Evolutionary conservation across 2,888 invertebrate species (phyloP), one percentile per base, ranked within the genome.

Genomic region (Strigamia crassipes): DNA sequence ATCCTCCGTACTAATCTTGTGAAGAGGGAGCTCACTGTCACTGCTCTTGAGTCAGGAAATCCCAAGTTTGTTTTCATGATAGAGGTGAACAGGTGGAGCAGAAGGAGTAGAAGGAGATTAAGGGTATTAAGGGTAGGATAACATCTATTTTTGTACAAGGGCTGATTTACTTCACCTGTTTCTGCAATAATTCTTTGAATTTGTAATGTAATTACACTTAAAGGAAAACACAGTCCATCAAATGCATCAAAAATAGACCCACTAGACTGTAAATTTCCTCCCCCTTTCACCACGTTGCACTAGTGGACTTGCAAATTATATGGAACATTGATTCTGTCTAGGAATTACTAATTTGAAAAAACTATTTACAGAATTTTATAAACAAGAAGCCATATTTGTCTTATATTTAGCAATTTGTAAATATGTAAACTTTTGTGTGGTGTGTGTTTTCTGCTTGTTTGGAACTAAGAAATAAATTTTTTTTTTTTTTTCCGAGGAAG

Each of bases 181-280:
- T 27, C 66, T 66, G 66, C 66, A 66, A 66, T 66, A 66, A 66
- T 23, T 66, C 66, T 27, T 66, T 66, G 66, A 66, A 66, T 66
- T 66, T 66, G 66, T 66, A 66, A 27, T 66, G 66, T 66, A 66
- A 66, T 66, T 66, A 66, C 23, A 66, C 4, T 66, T 66, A 31
- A 66, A 66, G 31, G 27, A 23, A 51, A 66, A 66, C 66, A 66
- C 66, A 66, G 31, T 66, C 23, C 23, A 66, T 66, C 66, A 66
- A 66, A 27, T 66, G 66, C 66, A 66, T 66, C 27, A 66, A 13
- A 66, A 23, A 66, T 66, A 66, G 31, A 66, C 66, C 15, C 23
- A 66, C 27, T 51, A 51, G 51, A 51, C 51, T 51, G 51, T 13
- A 51, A 51, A 51, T 51, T n/a, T 18, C 51, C 51, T 51, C 51